Percentiles rank a stretch among this genome's conserved stretches.
Conservation (phyloP, 1,140 invertebrate genomes). For the Popillia japonica region DNA sequence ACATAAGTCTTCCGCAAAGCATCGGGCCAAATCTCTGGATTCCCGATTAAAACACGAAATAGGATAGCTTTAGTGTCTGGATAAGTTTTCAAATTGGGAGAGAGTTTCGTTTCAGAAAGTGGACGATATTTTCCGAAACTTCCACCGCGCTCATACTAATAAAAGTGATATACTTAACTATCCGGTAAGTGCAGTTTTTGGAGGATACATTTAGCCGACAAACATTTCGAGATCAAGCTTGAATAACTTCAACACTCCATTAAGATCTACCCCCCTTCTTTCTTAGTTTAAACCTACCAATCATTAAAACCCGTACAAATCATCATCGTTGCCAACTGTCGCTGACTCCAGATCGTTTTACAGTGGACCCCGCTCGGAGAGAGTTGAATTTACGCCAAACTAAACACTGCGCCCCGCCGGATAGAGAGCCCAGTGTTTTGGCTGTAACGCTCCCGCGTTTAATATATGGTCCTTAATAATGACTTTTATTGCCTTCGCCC, state of each 20-base stretch:
- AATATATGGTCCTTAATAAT: constrained; percentile 53
- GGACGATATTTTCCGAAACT: too few relatives aligned
- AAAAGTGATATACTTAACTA: too few relatives aligned
- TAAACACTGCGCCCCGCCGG: constrained; percentile 44
- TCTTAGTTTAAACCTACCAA: constrained; percentile 35
- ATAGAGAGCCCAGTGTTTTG: constrained; percentile 37
- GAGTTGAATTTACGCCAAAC: constrained; percentile 50
- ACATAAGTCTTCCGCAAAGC: not conserved
- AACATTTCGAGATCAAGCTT: too few relatives aligned
- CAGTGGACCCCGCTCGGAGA: constrained; percentile 48
- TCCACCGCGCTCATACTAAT: too few relatives aligned
- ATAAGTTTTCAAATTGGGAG: constrained; percentile 8
- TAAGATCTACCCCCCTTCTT: not conserved
- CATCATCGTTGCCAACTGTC: constrained; percentile 55
- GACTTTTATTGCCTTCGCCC: constrained; percentile 52
- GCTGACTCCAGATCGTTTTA: constrained; percentile 56
- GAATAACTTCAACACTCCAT: not conserved
- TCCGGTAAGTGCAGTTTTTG: too few relatives aligned
- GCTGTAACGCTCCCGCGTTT: constrained; percentile 38
- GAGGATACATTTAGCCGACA: too few relatives aligned
- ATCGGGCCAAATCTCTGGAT: not conserved
- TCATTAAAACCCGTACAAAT: constrained; percentile 57
- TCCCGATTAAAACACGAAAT: not conserved
- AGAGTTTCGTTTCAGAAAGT: not conserved
- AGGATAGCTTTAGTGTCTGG: not conserved